phyloP scores from a whole-genome alignment of 2,113 vertebrate genomes.

The Cyanoramphus novaezelandiae region DNA sequence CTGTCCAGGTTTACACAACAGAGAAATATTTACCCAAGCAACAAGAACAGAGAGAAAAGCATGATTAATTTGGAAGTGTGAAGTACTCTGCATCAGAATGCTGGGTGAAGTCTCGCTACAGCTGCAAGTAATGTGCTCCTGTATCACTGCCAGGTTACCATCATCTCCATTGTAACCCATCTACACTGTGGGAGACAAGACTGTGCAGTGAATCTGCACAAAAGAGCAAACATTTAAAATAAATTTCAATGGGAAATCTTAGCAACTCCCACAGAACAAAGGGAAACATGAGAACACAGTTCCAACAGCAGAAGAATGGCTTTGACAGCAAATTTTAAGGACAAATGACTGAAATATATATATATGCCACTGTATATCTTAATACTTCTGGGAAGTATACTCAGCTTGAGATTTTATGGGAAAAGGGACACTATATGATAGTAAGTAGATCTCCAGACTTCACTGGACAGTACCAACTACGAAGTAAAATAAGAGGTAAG shows the following conservation, averaged over 20 bases:
- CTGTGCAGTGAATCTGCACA: constrained; percentile 23
- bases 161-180: constrained; percentile 48
- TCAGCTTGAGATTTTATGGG: constrained; percentile 2
- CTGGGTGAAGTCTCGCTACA: constrained; percentile 30
- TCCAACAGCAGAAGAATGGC: constrained; percentile 49
- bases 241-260: constrained; percentile 62
- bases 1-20: not conserved
- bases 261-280: constrained; percentile 59
- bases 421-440: not conserved
- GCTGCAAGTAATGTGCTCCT: constrained; percentile 64
- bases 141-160: constrained; percentile 61
- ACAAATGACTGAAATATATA: constrained; percentile 29
- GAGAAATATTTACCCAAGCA: constrained; percentile 20
- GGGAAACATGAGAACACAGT: constrained; percentile 48
- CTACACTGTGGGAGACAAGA: constrained; percentile 33
- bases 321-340: constrained; percentile 50
- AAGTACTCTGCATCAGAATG: constrained; percentile 1
- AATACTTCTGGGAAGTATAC: not conserved
- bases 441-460: not conserved
- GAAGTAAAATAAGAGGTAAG: not conserved
- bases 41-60: not conserved
- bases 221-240: constrained; percentile 49
- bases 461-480: not conserved
- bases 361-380: not conserved
- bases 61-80: constrained; percentile 31